Evolutionary conservation across 2,888 invertebrate species (phyloP).

Genomic region (Dryomyza anilis): DNA sequence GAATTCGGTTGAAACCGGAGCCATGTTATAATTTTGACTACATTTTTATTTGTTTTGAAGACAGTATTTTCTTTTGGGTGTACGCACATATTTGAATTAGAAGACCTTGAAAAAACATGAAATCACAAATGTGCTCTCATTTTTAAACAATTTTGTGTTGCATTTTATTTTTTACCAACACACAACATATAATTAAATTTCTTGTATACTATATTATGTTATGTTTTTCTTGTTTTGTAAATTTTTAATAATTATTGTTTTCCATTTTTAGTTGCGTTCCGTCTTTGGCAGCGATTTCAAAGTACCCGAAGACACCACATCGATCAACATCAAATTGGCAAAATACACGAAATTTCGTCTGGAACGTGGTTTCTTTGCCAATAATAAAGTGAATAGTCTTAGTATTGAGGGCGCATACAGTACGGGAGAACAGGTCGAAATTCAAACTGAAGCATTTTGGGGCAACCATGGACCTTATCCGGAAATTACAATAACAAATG

Average conservation of each 20-base stretch:
- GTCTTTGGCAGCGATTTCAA: constrained; percentile 47
- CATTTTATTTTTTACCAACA: too few relatives aligned
- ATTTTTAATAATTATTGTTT: background rate
- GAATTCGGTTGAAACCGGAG: too few relatives aligned
- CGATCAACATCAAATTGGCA: constrained; percentile 47
- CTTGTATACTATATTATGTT: background rate
- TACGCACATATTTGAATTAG: too few relatives aligned
- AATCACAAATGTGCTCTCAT: too few relatives aligned
- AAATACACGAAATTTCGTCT: constrained; percentile 45
- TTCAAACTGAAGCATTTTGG: constrained; percentile 49
- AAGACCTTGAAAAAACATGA: too few relatives aligned
- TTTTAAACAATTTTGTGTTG: too few relatives aligned
- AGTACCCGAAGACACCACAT: constrained; percentile 46
- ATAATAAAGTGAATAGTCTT: constrained; percentile 52
- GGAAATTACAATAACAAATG: constrained; percentile 51
- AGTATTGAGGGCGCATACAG: constrained; percentile 46
- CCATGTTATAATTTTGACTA: too few relatives aligned
- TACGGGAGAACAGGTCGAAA: constrained; percentile 52
- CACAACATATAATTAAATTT: too few relatives aligned
- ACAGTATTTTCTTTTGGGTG: too few relatives aligned
- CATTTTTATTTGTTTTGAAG: too few relatives aligned
- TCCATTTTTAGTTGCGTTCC: constrained; percentile 41
- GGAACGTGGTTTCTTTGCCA: constrained; percentile 47
- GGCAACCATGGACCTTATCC: constrained; percentile 53
- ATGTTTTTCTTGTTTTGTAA: background rate